Base-by-base conservation (phyloP, 1,140 invertebrate species). In the Andrena cerasifolii region DNA sequence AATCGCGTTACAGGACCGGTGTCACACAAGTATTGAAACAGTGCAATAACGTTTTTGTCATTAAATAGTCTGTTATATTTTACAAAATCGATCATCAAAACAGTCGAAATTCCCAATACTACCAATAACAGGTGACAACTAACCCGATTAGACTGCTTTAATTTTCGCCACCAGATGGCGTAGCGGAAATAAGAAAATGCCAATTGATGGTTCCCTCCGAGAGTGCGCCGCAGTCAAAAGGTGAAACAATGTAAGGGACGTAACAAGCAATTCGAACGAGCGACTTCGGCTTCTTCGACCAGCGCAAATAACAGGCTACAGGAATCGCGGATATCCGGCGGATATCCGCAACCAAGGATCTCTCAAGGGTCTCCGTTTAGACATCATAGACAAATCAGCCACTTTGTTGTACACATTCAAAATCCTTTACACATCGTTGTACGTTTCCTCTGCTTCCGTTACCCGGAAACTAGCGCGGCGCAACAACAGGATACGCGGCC, bases 241-340 rank as follows among this genome's bases (percentile, higher is more conserved):
- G n/a, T n/a, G n/a, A n/a, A 66, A 45, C 16, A 40, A 49, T 51
- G 45, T 45, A 61, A 40, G 31, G 36, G n/a, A 75, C 18, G 26
- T n/a, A 43, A n/a, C 0, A 5, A 4, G 36, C 28, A 24, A 67
- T 26, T 12, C 12, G 24, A 75, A 67, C 21, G 67, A 49, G 43
- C 33, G 45, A 14, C 31, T 53, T 12, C 36, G 18, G 33, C 53
- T 51, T 31, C 45, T 67, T 8, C 47, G 24, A 33, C 58, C 31
- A 33, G 18, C 43, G 66, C 54, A 70, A 77, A 59, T 61, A 43
- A 78, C 40, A 73, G 58, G 31, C 56, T 56, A 43, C 36, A 78
- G 54, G 28, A 79, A 56, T 26, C 78, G 31, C 62, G 81, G 75
- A 84, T 84, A 80, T 87, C 85, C 84, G 85, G 47, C 84, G 85